A percentile compares a stretch with the other conserved stretches of the same genome.
Evolutionary conservation across 2,888 invertebrate genomes (phyloP).

Genomic region (Ctenicera cuprea): DNA sequence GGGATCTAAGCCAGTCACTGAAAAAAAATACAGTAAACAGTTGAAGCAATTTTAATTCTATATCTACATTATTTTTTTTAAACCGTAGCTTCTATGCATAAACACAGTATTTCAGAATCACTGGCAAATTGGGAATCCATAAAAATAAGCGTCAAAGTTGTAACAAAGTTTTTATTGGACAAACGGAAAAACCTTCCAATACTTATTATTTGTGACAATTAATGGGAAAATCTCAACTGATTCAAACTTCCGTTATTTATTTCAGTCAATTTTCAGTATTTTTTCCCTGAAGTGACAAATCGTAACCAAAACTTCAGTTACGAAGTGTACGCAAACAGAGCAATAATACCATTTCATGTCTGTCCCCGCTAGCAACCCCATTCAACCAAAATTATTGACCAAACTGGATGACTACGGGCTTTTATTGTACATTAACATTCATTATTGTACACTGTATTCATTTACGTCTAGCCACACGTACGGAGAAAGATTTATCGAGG

Average conservation of each 20-base stretch:
- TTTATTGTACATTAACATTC: constrained; percentile 35
- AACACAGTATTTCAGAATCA: too few species aligned
- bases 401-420: constrained; percentile 54
- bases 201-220: too few species aligned
- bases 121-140: too few species aligned
- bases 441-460: constrained; percentile 5
- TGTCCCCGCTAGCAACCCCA: constrained; percentile 51
- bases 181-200: too few species aligned
- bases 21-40: constrained; percentile 4
- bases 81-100: too few species aligned
- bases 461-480: not conserved
- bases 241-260: not conserved
- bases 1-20: constrained; percentile 77
- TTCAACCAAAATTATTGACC: constrained; percentile 56
- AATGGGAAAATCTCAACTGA: too few species aligned
- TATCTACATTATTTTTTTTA: too few species aligned
- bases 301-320: not conserved
- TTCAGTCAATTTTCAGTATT: too few species aligned
- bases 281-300: not conserved
- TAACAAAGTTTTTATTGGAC: too few species aligned
- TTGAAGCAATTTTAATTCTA: too few species aligned
- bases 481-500: constrained; percentile 4
- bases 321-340: constrained; percentile 3
- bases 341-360: constrained; percentile 18
- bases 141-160: too few species aligned